These are phyloP conservation scores for Zaprionus inermis DNA, from an alignment of 1,140 invertebrate genomes.

Conservation along the genomic window DNA sequence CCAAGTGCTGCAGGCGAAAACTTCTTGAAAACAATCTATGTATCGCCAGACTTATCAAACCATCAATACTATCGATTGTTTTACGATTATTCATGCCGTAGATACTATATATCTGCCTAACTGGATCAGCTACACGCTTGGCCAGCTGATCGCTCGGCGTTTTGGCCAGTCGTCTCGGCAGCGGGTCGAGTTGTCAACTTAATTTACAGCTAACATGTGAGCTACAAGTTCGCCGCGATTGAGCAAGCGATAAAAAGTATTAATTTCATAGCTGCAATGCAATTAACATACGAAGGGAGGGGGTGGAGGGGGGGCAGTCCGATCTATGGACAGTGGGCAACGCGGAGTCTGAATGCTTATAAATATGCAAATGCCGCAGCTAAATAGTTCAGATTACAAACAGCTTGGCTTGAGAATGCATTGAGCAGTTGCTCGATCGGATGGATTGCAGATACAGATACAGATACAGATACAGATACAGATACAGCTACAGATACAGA, in stretches of 20 bases:
- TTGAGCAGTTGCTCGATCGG: neutral
- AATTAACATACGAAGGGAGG: slow-evolving; percentile 75
- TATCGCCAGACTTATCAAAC: too few species aligned
- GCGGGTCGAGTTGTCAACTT: slow-evolving; percentile 77
- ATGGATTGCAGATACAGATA: neutral
- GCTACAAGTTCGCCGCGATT: slow-evolving; percentile 80
- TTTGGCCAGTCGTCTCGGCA: slow-evolving; percentile 35
- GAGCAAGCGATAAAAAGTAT: slow-evolving; percentile 82
- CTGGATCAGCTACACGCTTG: neutral
- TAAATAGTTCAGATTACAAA: slow-evolving; percentile 74
- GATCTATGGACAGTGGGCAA: slow-evolving; percentile 14
- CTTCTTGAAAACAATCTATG: too few species aligned
- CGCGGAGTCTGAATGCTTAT: slow-evolving; percentile 51
- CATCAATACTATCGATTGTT: too few species aligned
- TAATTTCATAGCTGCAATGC: slow-evolving; percentile 77
- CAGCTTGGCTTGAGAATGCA: slow-evolving; percentile 31
- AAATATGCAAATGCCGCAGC: slow-evolving; percentile 67
- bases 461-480: slow-evolving; percentile 20
- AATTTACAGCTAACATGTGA: slow-evolving; percentile 83
- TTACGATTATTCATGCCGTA: too few species aligned
- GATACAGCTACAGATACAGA: slow-evolving; percentile 15
- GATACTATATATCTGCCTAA: neutral
- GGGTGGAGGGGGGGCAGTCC: too few species aligned
- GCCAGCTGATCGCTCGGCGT: slow-evolving; percentile 52
- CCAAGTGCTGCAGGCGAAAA: too few species aligned